These are phyloP conservation scores for Lasioglossum calceatum DNA, from an alignment of 2,888 invertebrate species.

Conservation along the genomic window DNA sequence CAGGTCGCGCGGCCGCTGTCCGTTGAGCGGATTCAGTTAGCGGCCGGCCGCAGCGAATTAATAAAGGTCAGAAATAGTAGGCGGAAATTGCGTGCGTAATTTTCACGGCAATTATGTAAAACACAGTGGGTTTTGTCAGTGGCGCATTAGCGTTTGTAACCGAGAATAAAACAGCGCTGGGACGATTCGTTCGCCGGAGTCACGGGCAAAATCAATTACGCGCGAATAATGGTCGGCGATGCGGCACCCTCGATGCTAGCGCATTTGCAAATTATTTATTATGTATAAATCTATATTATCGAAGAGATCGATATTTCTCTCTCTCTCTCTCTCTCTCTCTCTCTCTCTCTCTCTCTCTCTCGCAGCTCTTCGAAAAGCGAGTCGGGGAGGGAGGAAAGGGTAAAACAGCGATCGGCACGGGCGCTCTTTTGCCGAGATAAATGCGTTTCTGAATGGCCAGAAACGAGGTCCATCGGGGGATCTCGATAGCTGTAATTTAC, in stretches of 20 bases:
- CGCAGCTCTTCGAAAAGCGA: not conserved
- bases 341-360: not conserved
- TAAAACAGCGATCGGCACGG: not conserved
- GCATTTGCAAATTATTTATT: conserved; percentile 59
- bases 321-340: not conserved
- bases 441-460: conserved; percentile 21
- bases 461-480: conserved; percentile 8
- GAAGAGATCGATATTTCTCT: not conserved
- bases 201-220: conserved; percentile 50
- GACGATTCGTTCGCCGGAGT: conserved; percentile 45
- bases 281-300: conserved; percentile 47
- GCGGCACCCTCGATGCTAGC: conserved; percentile 35
- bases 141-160: conserved; percentile 31
- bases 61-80: conserved; percentile 58
- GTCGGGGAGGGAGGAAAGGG: not conserved
- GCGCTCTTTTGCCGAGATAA: conserved; percentile 24
- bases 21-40: conserved; percentile 21
- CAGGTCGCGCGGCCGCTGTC: not conserved
- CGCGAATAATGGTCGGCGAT: conserved; percentile 49
- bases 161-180: conserved; percentile 40
- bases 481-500: conserved; percentile 29
- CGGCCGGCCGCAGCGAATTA: conserved; percentile 37
- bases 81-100: conserved; percentile 55
- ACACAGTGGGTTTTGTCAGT: conserved; percentile 32
- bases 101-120: conserved; percentile 62